Evolutionary conservation across 2,888 invertebrate species (phyloP).

Genomic region (Auanema sp.): DNA sequence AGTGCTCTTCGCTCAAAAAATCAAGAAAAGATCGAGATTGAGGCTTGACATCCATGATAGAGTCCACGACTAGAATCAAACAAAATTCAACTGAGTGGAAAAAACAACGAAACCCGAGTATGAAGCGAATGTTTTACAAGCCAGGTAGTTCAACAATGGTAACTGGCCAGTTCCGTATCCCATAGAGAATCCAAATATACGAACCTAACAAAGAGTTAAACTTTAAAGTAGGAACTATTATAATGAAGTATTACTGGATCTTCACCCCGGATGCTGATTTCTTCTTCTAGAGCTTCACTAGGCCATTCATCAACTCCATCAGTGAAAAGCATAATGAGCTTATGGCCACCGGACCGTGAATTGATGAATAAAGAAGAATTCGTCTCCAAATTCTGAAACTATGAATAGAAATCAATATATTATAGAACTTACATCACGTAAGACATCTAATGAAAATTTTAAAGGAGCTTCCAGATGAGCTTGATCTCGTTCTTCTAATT

Average conservation of each 20-base stretch:
- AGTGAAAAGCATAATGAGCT: slow-evolving; percentile 70
- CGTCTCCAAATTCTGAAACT: slow-evolving; percentile 32
- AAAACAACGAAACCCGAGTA: slow-evolving; percentile 24
- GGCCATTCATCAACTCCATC: slow-evolving; percentile 71
- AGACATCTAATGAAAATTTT: slow-evolving; percentile 40
- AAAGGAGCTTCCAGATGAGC: slow-evolving; percentile 53
- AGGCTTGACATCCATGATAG: slow-evolving; percentile 57
- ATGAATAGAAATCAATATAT: not conserved
- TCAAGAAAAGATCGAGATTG: slow-evolving; percentile 53
- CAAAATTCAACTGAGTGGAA: not conserved
- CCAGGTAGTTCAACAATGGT: slow-evolving; percentile 47
- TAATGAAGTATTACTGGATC: slow-evolving; percentile 22
- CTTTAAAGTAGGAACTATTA: not conserved
- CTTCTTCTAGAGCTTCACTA: slow-evolving; percentile 66
- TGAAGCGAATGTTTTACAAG: slow-evolving; percentile 45
- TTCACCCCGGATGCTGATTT: slow-evolving; percentile 29
- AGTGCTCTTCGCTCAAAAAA: slow-evolving; percentile 36
- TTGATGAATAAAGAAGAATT: slow-evolving; percentile 37
- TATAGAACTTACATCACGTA: slow-evolving; percentile 29
- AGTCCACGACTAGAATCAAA: slow-evolving; percentile 42
- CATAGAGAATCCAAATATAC: slow-evolving; percentile 60
- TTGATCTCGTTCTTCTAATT: slow-evolving; percentile 56
- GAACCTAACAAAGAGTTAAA: slow-evolving; percentile 32
- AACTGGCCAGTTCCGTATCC: slow-evolving; percentile 56
- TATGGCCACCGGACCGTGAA: slow-evolving; percentile 67